These are phyloP conservation scores for Terrapene triunguis DNA, from an alignment of 2,113 vertebrate genomes.

Conservation along the genomic window DNA sequence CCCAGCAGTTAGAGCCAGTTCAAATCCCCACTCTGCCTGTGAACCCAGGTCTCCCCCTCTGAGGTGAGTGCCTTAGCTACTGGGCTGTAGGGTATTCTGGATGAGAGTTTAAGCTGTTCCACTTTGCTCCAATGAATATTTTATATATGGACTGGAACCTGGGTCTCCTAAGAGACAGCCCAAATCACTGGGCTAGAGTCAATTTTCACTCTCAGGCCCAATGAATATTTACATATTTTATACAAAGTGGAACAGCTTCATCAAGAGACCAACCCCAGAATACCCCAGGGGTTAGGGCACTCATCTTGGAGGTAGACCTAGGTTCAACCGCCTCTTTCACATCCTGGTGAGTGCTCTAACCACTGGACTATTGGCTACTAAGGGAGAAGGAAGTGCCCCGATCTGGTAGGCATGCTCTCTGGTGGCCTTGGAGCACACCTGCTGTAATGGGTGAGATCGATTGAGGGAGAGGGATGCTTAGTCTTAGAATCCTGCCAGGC, in stretches of 20 bases:
- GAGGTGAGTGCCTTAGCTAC: neutral
- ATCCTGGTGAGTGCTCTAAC: too few relatives aligned
- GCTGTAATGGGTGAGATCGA: neutral
- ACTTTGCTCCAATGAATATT: neutral
- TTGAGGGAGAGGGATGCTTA: neutral
- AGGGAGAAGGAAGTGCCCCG: neutral
- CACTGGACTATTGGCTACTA: neutral
- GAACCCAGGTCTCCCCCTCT: too few relatives aligned
- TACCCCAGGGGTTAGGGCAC: neutral
- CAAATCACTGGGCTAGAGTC: neutral
- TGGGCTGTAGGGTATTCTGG: neutral
- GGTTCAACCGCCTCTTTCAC: neutral
- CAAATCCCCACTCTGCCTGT: neutral
- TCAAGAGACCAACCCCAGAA: neutral
- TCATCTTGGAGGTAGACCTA: neutral
- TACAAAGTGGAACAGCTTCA: neutral
- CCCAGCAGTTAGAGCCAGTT: neutral
- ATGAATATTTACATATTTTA: neutral
- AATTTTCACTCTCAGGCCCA: neutral
- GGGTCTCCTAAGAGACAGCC: neutral
- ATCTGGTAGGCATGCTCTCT: neutral
- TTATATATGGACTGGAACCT: neutral
- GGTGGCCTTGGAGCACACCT: neutral
- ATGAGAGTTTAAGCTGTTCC: neutral
- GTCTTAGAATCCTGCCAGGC: neutral